Evolutionary conservation across 2,888 invertebrate genomes (phyloP).

Genomic region (Gasteruption jaculator): DNA sequence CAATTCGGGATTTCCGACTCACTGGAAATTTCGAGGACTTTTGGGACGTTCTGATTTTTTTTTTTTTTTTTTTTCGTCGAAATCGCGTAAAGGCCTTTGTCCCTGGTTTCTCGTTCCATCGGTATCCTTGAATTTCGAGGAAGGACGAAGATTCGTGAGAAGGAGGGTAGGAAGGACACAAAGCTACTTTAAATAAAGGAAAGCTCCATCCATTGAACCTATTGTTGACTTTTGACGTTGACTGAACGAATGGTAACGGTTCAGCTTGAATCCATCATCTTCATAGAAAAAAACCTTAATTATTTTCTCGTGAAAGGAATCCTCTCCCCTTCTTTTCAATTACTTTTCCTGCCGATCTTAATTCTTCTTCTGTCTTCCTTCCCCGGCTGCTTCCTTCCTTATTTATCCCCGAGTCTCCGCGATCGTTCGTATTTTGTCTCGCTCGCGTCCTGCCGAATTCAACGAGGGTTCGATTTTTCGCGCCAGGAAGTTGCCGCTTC

Average conservation of each 20-base stretch:
- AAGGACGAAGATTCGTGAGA: slow-evolving; percentile 19
- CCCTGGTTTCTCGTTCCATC: too few relatives aligned
- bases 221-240: slow-evolving; percentile 52
- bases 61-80: too few relatives aligned
- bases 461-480: too few relatives aligned
- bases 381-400: slow-evolving; percentile 8
- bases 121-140: too few relatives aligned
- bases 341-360: too few relatives aligned
- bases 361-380: slow-evolving; percentile 22
- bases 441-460: too few relatives aligned
- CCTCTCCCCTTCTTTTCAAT: slow-evolving; percentile 27
- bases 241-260: slow-evolving; percentile 47
- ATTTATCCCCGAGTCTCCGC: neutral
- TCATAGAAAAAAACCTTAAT: slow-evolving; percentile 52
- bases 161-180: slow-evolving; percentile 39
- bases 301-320: slow-evolving; percentile 51
- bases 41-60: too few relatives aligned
- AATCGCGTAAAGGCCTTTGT: too few relatives aligned
- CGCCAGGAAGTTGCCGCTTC: too few relatives aligned
- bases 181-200: slow-evolving; percentile 53
- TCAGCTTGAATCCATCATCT: slow-evolving; percentile 50
- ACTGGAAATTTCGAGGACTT: too few relatives aligned
- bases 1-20: too few relatives aligned
- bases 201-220: slow-evolving; percentile 50
- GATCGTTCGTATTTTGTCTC: too few relatives aligned